phyloP scores from a whole-genome alignment of 1,140 invertebrate species.

The Cydia amplana region DNA sequence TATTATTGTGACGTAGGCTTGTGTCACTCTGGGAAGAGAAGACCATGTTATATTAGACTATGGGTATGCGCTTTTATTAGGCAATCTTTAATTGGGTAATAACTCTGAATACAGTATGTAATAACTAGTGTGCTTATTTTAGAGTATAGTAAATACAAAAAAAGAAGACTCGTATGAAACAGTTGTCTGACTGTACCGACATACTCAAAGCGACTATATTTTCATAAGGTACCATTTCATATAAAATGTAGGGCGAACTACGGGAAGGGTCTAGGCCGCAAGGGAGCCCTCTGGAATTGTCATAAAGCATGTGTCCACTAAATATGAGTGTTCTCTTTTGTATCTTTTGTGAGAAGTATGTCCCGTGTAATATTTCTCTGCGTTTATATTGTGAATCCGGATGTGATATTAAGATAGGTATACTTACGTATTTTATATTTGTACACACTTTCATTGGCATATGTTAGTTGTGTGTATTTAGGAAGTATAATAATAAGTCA shows the following conservation, averaged over 20 bases:
- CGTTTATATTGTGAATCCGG: neutral
- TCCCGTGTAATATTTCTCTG: neutral
- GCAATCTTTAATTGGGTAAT: too few species aligned
- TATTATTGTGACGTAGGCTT: too few species aligned
- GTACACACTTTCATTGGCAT: neutral
- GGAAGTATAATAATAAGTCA: too few species aligned
- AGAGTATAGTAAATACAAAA: neutral
- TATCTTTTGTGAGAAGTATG: constrained; percentile 20
- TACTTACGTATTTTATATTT: too few species aligned
- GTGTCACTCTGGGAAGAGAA: too few species aligned
- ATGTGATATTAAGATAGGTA: neutral
- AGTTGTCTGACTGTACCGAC: neutral
- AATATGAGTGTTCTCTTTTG: constrained; percentile 28
- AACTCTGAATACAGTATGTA: too few species aligned
- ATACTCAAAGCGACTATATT: neutral
- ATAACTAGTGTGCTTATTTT: neutral
- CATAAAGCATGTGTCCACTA: constrained; percentile 23
- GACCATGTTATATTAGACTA: too few species aligned
- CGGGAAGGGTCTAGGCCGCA: constrained; percentile 12
- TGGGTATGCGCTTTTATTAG: too few species aligned
- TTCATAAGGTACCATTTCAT: constrained; percentile 8
- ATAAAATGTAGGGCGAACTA: constrained; percentile 22
- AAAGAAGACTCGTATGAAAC: neutral
- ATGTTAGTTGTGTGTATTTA: too few species aligned
- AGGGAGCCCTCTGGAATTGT: constrained; percentile 15